These are phyloP conservation scores for Rhagoletis zephyria DNA, from an alignment of 1,140 invertebrate species.

Conservation along the genomic window DNA sequence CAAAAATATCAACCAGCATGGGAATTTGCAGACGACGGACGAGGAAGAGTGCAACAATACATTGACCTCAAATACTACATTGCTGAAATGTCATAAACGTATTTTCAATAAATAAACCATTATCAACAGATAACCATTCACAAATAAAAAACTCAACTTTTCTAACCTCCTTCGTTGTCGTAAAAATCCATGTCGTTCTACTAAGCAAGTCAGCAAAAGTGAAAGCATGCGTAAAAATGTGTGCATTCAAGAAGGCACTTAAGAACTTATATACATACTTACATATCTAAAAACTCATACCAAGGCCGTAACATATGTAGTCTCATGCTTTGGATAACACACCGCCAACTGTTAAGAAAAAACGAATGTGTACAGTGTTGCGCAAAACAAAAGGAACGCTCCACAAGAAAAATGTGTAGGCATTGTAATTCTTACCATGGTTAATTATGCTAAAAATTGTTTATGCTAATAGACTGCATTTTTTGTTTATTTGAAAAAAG, in stretches of 20 bases:
- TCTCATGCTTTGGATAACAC: too few relatives aligned
- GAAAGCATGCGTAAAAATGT: neutral
- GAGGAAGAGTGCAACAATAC: slow-evolving; percentile 26
- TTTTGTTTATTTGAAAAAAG: too few relatives aligned
- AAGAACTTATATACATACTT: neutral
- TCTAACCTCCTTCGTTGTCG: too few relatives aligned
- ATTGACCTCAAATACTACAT: slow-evolving; percentile 13
- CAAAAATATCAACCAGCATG: neutral
- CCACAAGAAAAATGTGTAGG: too few relatives aligned
- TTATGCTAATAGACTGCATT: too few relatives aligned
- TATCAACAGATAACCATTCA: too few relatives aligned
- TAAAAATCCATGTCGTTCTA: neutral
- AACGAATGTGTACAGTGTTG: too few relatives aligned
- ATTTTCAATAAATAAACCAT: neutral
- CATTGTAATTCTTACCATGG: too few relatives aligned
- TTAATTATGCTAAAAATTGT: too few relatives aligned
- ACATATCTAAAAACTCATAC: neutral
- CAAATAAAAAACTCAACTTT: too few relatives aligned
- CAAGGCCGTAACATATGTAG: neutral
- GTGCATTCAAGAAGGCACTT: neutral
- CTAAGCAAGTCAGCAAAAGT: slow-evolving; percentile 30
- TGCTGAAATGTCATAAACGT: slow-evolving; percentile 16
- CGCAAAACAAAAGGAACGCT: too few relatives aligned
- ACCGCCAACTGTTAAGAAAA: too few relatives aligned
- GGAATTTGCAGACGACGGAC: neutral